These are phyloP conservation scores for Phyllostomus discolor DNA, from an alignment of 2,113 vertebrate genomes.

Conservation along the genomic window DNA sequence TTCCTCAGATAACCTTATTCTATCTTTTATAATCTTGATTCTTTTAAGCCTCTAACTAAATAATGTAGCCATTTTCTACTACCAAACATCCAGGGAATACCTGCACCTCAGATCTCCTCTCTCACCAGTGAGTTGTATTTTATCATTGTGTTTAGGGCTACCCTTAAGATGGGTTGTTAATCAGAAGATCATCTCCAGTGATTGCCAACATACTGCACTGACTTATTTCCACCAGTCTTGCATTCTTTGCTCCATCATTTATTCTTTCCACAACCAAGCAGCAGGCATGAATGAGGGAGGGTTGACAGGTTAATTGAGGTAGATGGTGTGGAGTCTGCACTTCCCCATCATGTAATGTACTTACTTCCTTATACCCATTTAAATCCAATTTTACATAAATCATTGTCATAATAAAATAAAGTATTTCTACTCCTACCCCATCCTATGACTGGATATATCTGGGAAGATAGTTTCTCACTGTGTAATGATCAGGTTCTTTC, in stretches of 20 bases:
- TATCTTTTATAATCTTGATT: neutral
- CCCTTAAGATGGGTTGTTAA: neutral
- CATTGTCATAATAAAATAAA: neutral
- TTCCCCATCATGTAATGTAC: neutral
- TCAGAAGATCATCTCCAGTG: neutral
- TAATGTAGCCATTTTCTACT: neutral
- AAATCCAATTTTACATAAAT: neutral
- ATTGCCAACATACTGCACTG: neutral
- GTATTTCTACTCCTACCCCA: neutral
- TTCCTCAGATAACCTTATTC: neutral
- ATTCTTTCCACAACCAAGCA: neutral
- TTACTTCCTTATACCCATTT: neutral
- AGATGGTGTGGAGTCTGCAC: neutral
- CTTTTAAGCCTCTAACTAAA: neutral
- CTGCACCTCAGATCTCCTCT: neutral
- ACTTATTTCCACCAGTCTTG: neutral
- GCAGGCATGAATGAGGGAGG: neutral
- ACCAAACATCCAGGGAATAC: accelerated
- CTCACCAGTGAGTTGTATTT: neutral
- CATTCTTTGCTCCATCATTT: neutral
- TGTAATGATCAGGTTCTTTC: neutral
- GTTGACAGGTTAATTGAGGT: neutral
- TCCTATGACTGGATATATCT: neutral
- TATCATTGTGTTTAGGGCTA: neutral
- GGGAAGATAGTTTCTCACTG: neutral